These are phyloP conservation scores for Tinea trinotella DNA, from an alignment of 2,888 invertebrate genomes.

Conservation along the genomic window DNA sequence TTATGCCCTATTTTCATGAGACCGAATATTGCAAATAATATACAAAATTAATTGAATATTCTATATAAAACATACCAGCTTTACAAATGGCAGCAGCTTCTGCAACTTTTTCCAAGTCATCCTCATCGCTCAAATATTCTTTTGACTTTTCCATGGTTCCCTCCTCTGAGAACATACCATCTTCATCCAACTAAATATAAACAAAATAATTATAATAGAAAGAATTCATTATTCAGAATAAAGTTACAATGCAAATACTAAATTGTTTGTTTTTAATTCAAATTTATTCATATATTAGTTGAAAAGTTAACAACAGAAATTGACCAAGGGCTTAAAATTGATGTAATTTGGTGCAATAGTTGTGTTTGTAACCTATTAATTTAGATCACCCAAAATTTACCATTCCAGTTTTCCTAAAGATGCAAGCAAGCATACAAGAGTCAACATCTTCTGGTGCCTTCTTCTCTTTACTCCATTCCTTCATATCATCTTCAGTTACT, in stretches of 20 bases:
- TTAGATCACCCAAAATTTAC: conserved; percentile 18
- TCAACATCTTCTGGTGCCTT: conserved; percentile 20
- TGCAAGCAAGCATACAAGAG: conserved; percentile 22
- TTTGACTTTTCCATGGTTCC: conserved; percentile 27
- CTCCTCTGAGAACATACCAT: conserved; percentile 35
- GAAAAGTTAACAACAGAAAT: too few relatives aligned
- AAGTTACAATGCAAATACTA: too few relatives aligned
- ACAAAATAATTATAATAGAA: background rate
- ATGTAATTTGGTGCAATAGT: too few relatives aligned
- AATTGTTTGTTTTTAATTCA: too few relatives aligned
- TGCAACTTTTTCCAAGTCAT: conserved; percentile 28
- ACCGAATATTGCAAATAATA: background rate
- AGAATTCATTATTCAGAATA: too few relatives aligned
- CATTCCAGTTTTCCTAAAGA: conserved; percentile 22
- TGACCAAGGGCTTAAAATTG: too few relatives aligned
- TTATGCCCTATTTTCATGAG: too few relatives aligned
- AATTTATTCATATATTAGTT: too few relatives aligned
- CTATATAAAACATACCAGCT: conserved; percentile 15
- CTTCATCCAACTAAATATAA: conserved; percentile 32
- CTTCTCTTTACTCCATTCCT: conserved; percentile 19
- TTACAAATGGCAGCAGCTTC: conserved; percentile 21
- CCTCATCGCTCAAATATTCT: conserved; percentile 30
- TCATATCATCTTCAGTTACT: conserved; percentile 19
- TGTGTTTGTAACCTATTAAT: too few relatives aligned
- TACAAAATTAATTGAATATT: background rate